Percentiles rank a stretch among this genome's conserved stretches.
Evolutionary conservation across 92 coral and sea anemone genomes (phyloP).

Genomic region (Metridium senile): DNA sequence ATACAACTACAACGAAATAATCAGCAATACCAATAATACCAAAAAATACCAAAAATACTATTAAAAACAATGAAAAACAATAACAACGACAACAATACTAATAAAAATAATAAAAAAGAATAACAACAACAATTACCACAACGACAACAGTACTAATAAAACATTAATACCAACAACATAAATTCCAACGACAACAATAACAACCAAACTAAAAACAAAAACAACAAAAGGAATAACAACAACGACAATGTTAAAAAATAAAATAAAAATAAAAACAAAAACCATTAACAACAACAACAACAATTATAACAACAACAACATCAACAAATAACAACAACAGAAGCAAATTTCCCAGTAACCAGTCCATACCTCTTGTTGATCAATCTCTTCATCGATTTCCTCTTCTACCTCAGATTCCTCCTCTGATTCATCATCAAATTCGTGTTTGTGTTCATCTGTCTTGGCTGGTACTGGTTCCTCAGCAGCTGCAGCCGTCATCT

Average conservation of each 20-base stretch:
- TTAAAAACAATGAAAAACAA: too few relatives aligned
- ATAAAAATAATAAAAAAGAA: not conserved
- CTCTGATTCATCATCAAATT: constrained; percentile 32
- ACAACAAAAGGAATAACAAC: not conserved
- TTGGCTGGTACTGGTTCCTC: constrained; percentile 36
- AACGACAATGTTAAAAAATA: not conserved
- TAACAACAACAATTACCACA: not conserved
- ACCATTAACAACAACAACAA: too few relatives aligned
- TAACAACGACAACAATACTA: too few relatives aligned
- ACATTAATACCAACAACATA: too few relatives aligned
- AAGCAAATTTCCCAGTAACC: not conserved
- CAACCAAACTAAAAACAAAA: not conserved
- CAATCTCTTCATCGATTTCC: constrained; percentile 28
- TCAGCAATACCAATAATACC: too few relatives aligned
- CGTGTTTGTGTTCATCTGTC: constrained; percentile 7
- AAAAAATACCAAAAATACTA: too few relatives aligned
- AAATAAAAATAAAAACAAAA: too few relatives aligned
- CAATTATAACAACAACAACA: constrained; percentile 1
- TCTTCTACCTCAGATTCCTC: constrained; percentile 43
- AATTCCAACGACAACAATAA: too few relatives aligned
- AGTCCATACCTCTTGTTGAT: constrained; percentile 4
- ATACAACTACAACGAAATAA: too few relatives aligned
- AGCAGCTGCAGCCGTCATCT: constrained; percentile 71
- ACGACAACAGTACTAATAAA: too few relatives aligned
- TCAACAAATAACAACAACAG: too few relatives aligned